Conservation (phyloP, 2,797 vertebrate species). For the Yasuhikotakia modesta region DNA sequence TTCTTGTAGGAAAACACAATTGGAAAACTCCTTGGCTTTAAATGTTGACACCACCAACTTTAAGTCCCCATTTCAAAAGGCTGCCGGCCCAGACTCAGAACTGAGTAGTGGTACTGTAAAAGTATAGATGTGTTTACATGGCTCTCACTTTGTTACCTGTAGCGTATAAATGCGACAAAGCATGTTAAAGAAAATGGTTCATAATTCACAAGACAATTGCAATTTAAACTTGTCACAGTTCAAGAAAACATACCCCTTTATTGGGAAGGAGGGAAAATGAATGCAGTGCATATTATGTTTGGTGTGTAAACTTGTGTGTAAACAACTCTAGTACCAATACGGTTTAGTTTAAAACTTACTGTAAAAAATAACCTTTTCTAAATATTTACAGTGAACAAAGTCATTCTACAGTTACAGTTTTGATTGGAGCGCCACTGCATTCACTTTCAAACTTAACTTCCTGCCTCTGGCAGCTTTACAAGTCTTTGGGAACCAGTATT, state of each 20-base stretch:
- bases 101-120: conserved; percentile 89
- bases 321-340: background rate
- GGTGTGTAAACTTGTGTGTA: background rate
- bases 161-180: conserved; percentile 96
- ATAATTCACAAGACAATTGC: conserved; percentile 72
- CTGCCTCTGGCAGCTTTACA: background rate
- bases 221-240: conserved; percentile 68
- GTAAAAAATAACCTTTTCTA: background rate
- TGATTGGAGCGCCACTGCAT: conserved; percentile 50
- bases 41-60: conserved; percentile 82
- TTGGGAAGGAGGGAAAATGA: conserved; percentile 56
- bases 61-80: conserved; percentile 90
- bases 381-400: background rate
- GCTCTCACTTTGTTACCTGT: conserved; percentile 94
- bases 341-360: background rate
- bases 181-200: conserved; percentile 86
- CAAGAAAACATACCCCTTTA: conserved; percentile 35
- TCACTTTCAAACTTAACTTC: conserved; percentile 55
- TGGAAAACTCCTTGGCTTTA: conserved; percentile 83
- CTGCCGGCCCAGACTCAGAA: conserved; percentile 84
- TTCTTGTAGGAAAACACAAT: conserved; percentile 74
- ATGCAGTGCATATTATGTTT: conserved; percentile 51
- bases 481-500: conserved; percentile 32
- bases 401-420: background rate
- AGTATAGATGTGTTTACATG: conserved; percentile 91